phyloP scores from a whole-genome alignment of 2,888 invertebrate species.

The Cotesia congregata region DNA sequence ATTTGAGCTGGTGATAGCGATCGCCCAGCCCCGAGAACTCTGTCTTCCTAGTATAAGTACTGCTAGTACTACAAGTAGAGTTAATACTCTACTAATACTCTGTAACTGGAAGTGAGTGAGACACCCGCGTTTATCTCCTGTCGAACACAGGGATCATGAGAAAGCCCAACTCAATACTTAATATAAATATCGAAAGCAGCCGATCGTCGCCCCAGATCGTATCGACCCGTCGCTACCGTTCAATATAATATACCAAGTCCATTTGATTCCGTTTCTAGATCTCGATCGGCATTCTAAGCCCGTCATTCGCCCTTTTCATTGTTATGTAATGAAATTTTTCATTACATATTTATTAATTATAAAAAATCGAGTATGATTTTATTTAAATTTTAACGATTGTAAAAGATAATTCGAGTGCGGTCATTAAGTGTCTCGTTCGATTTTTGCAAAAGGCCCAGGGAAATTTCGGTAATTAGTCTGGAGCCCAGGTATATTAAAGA shows the following conservation, averaged over 20 bases:
- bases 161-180: constrained; percentile 36
- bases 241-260: constrained; percentile 28
- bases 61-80: constrained; percentile 14
- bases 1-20: constrained; percentile 28
- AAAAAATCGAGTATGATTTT: too few species aligned
- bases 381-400: too few species aligned
- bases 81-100: background rate
- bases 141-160: constrained; percentile 43
- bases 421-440: too few species aligned
- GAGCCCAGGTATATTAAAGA: too few species aligned
- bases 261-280: constrained; percentile 10
- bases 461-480: too few species aligned
- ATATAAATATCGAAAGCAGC: constrained; percentile 46
- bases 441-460: too few species aligned
- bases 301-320: background rate
- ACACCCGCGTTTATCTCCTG: constrained; percentile 24
- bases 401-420: too few species aligned
- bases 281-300: background rate
- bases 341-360: too few species aligned
- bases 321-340: too few species aligned
- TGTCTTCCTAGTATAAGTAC: constrained; percentile 5
- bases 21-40: constrained; percentile 32
- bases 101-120: constrained; percentile 13
- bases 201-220: constrained; percentile 55
- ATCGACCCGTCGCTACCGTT: constrained; percentile 54